These are phyloP conservation scores for Alces alces DNA, from an alignment of 2,113 vertebrate species.

Conservation along the genomic window DNA sequence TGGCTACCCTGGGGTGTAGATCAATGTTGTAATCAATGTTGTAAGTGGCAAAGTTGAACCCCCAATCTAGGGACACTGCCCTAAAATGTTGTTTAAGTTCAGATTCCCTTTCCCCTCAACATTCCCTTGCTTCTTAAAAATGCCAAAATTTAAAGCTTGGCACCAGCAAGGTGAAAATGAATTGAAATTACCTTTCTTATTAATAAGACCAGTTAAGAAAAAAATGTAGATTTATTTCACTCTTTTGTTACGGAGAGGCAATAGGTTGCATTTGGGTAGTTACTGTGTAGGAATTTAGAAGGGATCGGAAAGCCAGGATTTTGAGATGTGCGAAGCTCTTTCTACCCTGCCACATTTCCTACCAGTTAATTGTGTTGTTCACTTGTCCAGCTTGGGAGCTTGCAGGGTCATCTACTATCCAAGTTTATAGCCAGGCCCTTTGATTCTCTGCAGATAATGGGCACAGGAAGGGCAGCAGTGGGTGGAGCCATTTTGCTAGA, in stretches of 20 bases:
- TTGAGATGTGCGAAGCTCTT: neutral
- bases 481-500: conserved; percentile 27
- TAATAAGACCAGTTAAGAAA: neutral
- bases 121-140: conserved; percentile 40
- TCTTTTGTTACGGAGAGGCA: neutral
- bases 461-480: conserved; percentile 34
- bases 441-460: conserved; percentile 44
- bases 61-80: neutral
- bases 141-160: conserved; percentile 32
- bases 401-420: neutral
- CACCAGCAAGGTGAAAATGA: neutral
- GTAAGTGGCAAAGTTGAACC: neutral
- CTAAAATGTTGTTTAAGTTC: neutral
- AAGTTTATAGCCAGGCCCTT: conserved; percentile 21
- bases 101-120: neutral
- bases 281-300: neutral
- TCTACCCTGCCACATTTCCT: neutral
- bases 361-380: neutral
- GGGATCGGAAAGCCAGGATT: neutral
- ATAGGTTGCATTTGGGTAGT: neutral
- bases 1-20: neutral
- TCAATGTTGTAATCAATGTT: neutral
- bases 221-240: neutral
- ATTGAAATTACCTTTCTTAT: neutral
- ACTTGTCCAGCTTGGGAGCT: neutral